These are phyloP conservation scores for Sminthopsis crassicaudata DNA, from an alignment of 2,113 vertebrate species.

Conservation along the genomic window DNA sequence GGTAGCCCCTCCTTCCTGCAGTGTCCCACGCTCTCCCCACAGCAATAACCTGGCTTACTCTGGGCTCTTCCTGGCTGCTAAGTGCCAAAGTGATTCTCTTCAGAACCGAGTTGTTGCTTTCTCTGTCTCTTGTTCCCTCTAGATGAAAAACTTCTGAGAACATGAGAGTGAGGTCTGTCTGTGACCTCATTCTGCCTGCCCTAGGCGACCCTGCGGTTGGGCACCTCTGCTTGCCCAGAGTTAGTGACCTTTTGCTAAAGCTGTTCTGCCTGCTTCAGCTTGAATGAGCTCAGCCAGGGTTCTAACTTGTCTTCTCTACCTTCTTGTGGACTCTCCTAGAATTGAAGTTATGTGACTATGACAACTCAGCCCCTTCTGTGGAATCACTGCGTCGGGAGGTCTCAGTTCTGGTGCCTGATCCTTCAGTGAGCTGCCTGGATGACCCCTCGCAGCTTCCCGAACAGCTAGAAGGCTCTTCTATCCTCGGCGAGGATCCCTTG, in stretches of 20 bases:
- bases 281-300: slow-evolving; percentile 1
- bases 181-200: neutral
- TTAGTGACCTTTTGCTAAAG: slow-evolving; percentile 28
- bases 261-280: neutral
- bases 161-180: slow-evolving; percentile 2
- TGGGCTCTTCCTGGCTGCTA: slow-evolving; percentile 10
- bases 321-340: slow-evolving; percentile 71
- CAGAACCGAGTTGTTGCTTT: slow-evolving; percentile 39
- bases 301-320: slow-evolving; percentile 42
- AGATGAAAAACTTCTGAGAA: slow-evolving; percentile 13
- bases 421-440: slow-evolving; percentile 80
- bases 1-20: neutral
- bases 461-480: slow-evolving; percentile 80
- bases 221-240: slow-evolving; percentile 27
- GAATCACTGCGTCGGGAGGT: slow-evolving; percentile 80
- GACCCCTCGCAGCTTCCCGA: slow-evolving; percentile 80
- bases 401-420: slow-evolving; percentile 77
- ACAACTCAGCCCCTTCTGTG: slow-evolving; percentile 66
- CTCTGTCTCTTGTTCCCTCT: slow-evolving; percentile 33
- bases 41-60: slow-evolving; percentile 34
- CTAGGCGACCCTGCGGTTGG: slow-evolving; percentile 9
- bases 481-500: slow-evolving; percentile 81
- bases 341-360: slow-evolving; percentile 82
- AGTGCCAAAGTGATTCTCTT: neutral
- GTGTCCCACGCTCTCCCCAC: slow-evolving; percentile 1